Conservation (phyloP, 2,113 vertebrate genomes). For the Clinocottus analis region DNA sequence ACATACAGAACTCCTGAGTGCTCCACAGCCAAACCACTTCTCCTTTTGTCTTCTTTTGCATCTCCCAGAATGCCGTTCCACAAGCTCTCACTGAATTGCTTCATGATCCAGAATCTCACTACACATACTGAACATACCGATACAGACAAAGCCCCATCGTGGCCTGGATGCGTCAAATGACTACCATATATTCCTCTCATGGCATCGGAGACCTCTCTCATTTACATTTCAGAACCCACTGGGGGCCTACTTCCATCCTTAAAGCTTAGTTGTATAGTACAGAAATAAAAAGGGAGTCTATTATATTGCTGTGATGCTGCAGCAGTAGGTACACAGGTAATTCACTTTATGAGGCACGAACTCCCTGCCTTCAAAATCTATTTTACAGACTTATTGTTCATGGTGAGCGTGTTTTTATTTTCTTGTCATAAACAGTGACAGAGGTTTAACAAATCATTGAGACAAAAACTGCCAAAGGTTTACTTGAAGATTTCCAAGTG, state of each 20-base stretch:
- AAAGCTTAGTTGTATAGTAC: constrained; percentile 29
- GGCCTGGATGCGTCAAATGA: constrained; percentile 37
- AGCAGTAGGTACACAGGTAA: constrained; percentile 9
- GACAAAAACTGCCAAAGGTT: background rate
- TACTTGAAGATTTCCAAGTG: background rate
- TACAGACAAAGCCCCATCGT: background rate
- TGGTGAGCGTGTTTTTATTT: constrained; percentile 5
- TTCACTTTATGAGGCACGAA: constrained; percentile 46
- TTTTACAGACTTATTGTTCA: constrained; percentile 28
- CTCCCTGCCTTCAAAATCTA: constrained; percentile 31
- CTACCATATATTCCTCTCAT: constrained; percentile 9
- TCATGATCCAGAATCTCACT: constrained; percentile 3
- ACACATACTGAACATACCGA: constrained; percentile 17
- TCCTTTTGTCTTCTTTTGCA: background rate
- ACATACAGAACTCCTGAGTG: too few relatives aligned
- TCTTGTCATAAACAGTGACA: constrained; percentile 12
- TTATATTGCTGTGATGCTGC: constrained; percentile 24
- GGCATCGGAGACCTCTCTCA: constrained; percentile 31
- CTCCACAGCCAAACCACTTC: background rate
- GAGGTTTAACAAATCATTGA: constrained; percentile 13
- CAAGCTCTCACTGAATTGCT: background rate
- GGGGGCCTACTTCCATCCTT: constrained; percentile 1
- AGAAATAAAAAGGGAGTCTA: constrained; percentile 26
- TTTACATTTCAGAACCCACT: constrained; percentile 36
- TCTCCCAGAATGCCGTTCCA: constrained; percentile 7